phyloP scores from a whole-genome alignment of 2,113 vertebrate genomes.

The Triplophysa dalaica region DNA sequence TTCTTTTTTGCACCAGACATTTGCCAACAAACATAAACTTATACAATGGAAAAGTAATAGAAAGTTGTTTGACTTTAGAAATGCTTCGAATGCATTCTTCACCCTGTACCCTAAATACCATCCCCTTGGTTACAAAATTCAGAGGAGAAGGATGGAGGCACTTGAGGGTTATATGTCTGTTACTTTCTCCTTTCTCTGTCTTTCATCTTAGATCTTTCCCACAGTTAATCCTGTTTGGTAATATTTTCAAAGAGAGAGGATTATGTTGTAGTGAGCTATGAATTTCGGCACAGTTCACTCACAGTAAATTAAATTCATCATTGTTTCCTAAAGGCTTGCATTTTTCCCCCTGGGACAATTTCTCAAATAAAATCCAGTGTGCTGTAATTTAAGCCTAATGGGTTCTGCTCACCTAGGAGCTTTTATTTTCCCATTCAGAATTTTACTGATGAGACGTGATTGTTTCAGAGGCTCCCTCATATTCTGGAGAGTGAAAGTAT shows the following conservation, averaged over 20 bases:
- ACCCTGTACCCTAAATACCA: conserved; percentile 22
- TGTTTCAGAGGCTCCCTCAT: neutral
- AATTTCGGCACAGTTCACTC: conserved; percentile 60
- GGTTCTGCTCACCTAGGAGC: conserved; percentile 60
- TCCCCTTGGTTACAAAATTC: conserved; percentile 29
- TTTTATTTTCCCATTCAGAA: neutral
- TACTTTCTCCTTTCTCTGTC: conserved; percentile 20
- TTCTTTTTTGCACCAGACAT: neutral
- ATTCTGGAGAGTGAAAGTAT: neutral
- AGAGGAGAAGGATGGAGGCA: conserved; percentile 15
- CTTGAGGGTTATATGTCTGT: neutral
- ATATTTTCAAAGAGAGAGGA: conserved; percentile 64
- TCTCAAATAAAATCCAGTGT: conserved; percentile 57
- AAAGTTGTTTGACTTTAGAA: neutral
- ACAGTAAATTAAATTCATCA: conserved; percentile 71
- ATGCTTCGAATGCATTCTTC: conserved; percentile 6
- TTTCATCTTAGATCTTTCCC: conserved; percentile 22
- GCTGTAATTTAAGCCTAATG: conserved; percentile 65
- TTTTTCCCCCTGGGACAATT: conserved; percentile 53
- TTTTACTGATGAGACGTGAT: conserved; percentile 31
- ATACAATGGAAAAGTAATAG: neutral
- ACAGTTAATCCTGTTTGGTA: conserved; percentile 65
- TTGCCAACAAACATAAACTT: neutral
- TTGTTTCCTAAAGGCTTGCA: conserved; percentile 64
- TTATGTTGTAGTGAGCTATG: conserved; percentile 59